Conservation (phyloP, 2,888 invertebrate species). For the Subacronicta megacephala region DNA sequence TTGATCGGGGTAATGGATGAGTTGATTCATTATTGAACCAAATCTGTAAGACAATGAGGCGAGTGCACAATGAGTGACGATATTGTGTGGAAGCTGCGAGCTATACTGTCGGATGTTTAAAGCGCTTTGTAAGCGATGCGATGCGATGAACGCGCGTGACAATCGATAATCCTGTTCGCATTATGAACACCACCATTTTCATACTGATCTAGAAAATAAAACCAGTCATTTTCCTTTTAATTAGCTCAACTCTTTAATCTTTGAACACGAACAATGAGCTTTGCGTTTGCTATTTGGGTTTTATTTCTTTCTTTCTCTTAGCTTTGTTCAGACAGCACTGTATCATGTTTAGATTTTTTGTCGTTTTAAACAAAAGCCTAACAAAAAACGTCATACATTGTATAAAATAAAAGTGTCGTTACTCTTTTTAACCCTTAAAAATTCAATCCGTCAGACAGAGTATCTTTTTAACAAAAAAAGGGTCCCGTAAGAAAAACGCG, state of each 20-base stretch:
- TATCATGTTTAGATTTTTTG: conserved; percentile 1
- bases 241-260: conserved; percentile 9
- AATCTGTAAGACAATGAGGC: conserved; percentile 69
- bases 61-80: conserved; percentile 69
- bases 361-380: background rate
- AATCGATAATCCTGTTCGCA: conserved; percentile 37
- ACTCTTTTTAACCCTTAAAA: conserved; percentile 31
- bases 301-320: background rate
- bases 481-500: conserved; percentile 21
- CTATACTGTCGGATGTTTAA: conserved; percentile 52
- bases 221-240: conserved; percentile 18
- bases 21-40: conserved; percentile 58
- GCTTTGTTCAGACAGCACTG: background rate
- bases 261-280: conserved; percentile 1
- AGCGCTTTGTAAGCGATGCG: conserved; percentile 47
- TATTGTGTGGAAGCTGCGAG: conserved; percentile 72
- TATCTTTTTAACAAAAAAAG: conserved; percentile 48
- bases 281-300: background rate
- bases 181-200: conserved; percentile 31
- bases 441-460: conserved; percentile 38
- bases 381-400: conserved; percentile 6
- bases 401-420: conserved; percentile 20
- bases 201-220: conserved; percentile 1
- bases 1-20: conserved; percentile 32
- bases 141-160: conserved; percentile 26